Base-by-base conservation (phyloP, 2,888 invertebrate genomes). In the Dryobotodes eremita region DNA sequence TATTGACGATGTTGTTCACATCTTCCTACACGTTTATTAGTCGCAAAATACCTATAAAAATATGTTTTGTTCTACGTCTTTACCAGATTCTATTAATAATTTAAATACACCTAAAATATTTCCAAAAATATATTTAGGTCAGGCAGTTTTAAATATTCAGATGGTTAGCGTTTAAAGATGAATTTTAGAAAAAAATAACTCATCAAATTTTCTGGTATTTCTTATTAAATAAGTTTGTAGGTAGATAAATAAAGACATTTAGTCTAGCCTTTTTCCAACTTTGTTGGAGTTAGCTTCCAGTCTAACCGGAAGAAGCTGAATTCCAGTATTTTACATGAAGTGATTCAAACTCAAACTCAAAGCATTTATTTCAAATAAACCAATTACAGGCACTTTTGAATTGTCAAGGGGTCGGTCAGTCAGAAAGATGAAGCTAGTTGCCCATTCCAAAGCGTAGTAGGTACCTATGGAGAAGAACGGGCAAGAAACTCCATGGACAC, bases 1-100 rank as follows among this genome's bases (percentile, higher is more conserved):
- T 48, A 66, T 46, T 50, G n/a, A 46, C n/a, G 26, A 42, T n/a
- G 20, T 66, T 48, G 11, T 75, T 61, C 42, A 76, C 48, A 55
- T 61, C 3, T 46, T 53, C 23, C 23, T 26, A 55, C 7, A 20
- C 15, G 2, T 17, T 55, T 36, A 53, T 36, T 50, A 53, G 11
- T 48, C 31, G 46, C 36, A 10, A 69, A 66, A 50, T 55, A 62
- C 31, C 17, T 31, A 53, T 17, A n/a, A 31, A 53, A 48, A 62
- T 31, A 11, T 61, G 17, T 78, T 61, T 31, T 15, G 6, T 42
- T 42, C 6, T 17, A 64, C 17, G 20, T 55, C n/a, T n/a, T 13
- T 10, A 17, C 23, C n/a, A 46, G 23, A 20, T 48, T 71, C 13
- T 72, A 50, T 17, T n/a, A 36, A 48, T 36, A 36, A 11, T 50